Percentiles rank a stretch among this genome's conserved stretches.
Conservation (phyloP, 2,888 invertebrate species). For the Entomobrya proxima region DNA sequence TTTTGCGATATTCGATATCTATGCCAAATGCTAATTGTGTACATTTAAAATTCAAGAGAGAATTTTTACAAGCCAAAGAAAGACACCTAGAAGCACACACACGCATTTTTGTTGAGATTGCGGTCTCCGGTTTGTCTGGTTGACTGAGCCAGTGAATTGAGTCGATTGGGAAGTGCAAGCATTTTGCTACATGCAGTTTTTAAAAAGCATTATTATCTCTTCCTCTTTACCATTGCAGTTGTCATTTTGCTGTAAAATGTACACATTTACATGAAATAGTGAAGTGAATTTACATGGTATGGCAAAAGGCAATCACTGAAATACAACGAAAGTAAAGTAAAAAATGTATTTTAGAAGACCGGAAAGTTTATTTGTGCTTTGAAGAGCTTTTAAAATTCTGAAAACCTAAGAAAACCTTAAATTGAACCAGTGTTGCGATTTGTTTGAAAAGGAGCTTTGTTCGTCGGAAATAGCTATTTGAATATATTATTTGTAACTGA, state of each 20-base stretch:
- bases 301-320: not conserved
- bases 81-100: not conserved
- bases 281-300: constrained; percentile 10
- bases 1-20: constrained; percentile 49
- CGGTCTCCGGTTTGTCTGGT: constrained; percentile 8
- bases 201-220: not conserved
- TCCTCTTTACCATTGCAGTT: not conserved
- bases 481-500: not conserved
- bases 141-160: not conserved
- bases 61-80: constrained; percentile 1
- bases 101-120: constrained; percentile 6
- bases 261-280: not conserved
- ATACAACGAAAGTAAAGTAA: not conserved
- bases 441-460: no score
- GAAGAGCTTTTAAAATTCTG: not conserved
- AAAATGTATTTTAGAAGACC: not conserved
- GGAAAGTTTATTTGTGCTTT: not conserved
- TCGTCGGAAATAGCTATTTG: no score
- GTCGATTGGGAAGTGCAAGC: not conserved
- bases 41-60: constrained; percentile 33
- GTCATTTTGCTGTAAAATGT: not conserved
- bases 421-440: no score
- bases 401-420: no score
- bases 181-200: not conserved
- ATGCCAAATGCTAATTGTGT: constrained; percentile 45